Conservation (phyloP, 2,888 invertebrate genomes). For the Seladonia tumulorum region DNA sequence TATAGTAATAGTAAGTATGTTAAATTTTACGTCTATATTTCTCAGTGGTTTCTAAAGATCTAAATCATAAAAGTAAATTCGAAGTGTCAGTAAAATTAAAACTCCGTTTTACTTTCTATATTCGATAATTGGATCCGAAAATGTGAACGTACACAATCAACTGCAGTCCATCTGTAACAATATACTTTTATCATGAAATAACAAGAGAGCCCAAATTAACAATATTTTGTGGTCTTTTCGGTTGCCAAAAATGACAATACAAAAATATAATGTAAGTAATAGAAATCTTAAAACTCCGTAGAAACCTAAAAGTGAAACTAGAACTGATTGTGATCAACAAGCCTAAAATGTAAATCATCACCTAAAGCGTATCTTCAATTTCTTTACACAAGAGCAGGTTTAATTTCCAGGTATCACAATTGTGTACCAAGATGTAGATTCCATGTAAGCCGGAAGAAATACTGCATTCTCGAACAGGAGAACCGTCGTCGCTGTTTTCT, state of each 20-base stretch:
- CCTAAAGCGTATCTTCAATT: not conserved
- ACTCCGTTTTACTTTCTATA: not conserved
- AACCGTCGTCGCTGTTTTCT: not conserved
- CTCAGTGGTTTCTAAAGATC: too few species aligned
- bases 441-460: not conserved
- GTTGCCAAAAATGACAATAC: not conserved
- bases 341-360: not conserved
- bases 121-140: not conserved
- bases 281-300: not conserved
- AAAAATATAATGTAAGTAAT: not conserved
- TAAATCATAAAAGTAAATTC: not conserved
- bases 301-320: not conserved
- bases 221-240: not conserved
- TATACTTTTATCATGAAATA: not conserved
- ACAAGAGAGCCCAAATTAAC: too few species aligned
- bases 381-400: not conserved
- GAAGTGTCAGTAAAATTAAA: not conserved
- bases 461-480: not conserved
- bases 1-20: not conserved
- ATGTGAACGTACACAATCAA: not conserved
- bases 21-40: not conserved
- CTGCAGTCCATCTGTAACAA: not conserved
- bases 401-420: not conserved
- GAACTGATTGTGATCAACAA: not conserved
- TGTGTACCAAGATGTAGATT: not conserved